Evolutionary conservation across 2,797 vertebrate genomes (phyloP), one percentile per base, ranked within the genome.

Genomic region (Neosalanx taihuensis): DNA sequence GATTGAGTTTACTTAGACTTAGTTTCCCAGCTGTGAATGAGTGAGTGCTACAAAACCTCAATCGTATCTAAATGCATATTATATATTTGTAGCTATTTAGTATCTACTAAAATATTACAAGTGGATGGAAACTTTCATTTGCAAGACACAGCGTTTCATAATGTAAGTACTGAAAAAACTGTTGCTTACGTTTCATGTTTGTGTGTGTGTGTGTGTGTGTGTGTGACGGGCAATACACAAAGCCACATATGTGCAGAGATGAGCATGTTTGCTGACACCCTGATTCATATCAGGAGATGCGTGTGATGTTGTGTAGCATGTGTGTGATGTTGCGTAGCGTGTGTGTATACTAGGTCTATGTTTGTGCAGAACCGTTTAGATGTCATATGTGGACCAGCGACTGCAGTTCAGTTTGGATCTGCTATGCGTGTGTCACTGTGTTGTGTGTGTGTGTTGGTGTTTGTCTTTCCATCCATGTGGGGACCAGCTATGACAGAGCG

Each of bases 341-440:
- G 64, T 76, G 33, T 69, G 49, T 57, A 31, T 69, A 17, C 72
- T 79, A 63, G 72, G 77, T 60, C 23, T 62, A 69, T 41, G 37
- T 82, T 80, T 31, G n/a, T 57, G 60, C 30, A 6, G 6, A 10
- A 23, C 53, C 49, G 60, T 62, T 33, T 56, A 72, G 64, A 65
- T 80, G 67, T 72, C 82, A 88, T 64, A 65, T 86, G 84, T 76
- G 76, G 65, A 72, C 68, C 81, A 85, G 81, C 74, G 69, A 78
- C 74, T 72, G 73, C 49, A 18, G 57, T 2, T 18, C 62, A 60
- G 26, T 12, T 67, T 76, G 60, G 81, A 84, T 72, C 66, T 69
- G 20, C 41, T 49, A 30, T 67, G 37, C 74, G 66, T 76, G 64
- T 46, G 51, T 17, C 18, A 53, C 6, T 26, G 30, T 72, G 59